Evolutionary conservation across 2,797 vertebrate genomes (phyloP), one percentile per base, ranked within the genome.

Genomic region (Characodon lateralis): DNA sequence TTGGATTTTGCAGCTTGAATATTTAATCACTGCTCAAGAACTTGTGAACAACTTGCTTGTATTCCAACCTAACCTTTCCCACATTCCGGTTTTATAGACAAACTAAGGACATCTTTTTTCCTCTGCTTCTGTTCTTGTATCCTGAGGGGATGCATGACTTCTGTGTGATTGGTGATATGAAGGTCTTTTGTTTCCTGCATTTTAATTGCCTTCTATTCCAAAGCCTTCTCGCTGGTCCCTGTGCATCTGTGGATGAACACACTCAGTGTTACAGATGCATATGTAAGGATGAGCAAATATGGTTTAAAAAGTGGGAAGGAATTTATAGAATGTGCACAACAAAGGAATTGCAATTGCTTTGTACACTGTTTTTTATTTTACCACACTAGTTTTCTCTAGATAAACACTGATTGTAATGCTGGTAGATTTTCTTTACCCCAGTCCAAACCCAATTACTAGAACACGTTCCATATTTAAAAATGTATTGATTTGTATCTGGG

Each of bases 91-190:
- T 84, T 78, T 35, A 68, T 59, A 58, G 78, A 68, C 48, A 35
- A 76, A 72, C 28, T 55, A 77, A 84, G 43, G 78, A 72, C 26
- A 20, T 58, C n/a, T 71, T 35, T 71, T 35, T 53, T 53, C 39
- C 20, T 71, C 68, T 80, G 74, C 55, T 80, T 58, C 35, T 76
- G 63, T 43, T 65, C 77, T 56, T 50, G 6, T 55, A 24, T 78
- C 83, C 71, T 59, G 59, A 73, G 74, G 83, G 74, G 46, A 73
- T 16, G 2, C 72, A 81, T 79, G 46, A 73, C 81, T 80, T 39
- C 71, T n/a, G 12, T 71, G 63, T 48, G 46, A 72, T 87, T 84
- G 83, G 84, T 74, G 77, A 80, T 83, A 48, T n/a, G n/a, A 12
- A 76, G 39, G 16, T 31, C 56, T 81, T 82, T 81, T 79, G 74